Evolutionary conservation across 2,113 vertebrate genomes (phyloP), one percentile per base, ranked within the genome.

Genomic region (Coptodon rendalli): DNA sequence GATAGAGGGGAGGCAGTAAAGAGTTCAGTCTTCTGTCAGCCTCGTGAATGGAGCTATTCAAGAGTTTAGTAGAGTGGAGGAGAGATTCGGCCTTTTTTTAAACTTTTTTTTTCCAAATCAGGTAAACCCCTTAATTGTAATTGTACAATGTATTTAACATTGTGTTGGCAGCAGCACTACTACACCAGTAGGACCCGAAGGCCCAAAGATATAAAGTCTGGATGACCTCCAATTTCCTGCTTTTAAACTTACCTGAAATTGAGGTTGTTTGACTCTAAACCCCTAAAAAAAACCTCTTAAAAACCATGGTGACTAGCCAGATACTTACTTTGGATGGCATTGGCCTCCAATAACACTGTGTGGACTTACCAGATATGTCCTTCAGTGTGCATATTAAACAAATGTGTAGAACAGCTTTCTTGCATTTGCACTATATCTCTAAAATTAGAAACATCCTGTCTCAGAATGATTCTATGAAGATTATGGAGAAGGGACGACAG

Each of bases 221-320:
- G 50, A 52, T 52, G 3, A n/a, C 50, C 50, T 52, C 50, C 0
- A n/a, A 52, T 52, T 52, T 52, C 0, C 50, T n/a, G 50, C 17
- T 52, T 52, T 52, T 52, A 52, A 52, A 52, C 10, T n/a, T 0
- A 52, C 17, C 17, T 52, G 19, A 52, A 52, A 52, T 0, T 9
- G 0, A 52, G 50, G 0, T 52, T 52, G 50, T 52, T n/a, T n/a
- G 1, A 52, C 50, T n/a, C 50, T 22, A 22, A 2, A 5, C 5
- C 17, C 50, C n/a, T n/a, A 52, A 52, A n/a, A 27, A 27, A 27
- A 27, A 27, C 3, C 27, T 27, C 16, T 5, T 9, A 22, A 22
- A 22, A 52, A 52, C 5, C 48, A 52, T 52, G 48, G 8, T 52
- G 48, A 0, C 48, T 50, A 50, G 17, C 17, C 0, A 52, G 17